A percentile compares a stretch with the other conserved stretches of the same genome.
Evolutionary conservation across 2,888 invertebrate genomes (phyloP).

Genomic region (Clostera curtula): DNA sequence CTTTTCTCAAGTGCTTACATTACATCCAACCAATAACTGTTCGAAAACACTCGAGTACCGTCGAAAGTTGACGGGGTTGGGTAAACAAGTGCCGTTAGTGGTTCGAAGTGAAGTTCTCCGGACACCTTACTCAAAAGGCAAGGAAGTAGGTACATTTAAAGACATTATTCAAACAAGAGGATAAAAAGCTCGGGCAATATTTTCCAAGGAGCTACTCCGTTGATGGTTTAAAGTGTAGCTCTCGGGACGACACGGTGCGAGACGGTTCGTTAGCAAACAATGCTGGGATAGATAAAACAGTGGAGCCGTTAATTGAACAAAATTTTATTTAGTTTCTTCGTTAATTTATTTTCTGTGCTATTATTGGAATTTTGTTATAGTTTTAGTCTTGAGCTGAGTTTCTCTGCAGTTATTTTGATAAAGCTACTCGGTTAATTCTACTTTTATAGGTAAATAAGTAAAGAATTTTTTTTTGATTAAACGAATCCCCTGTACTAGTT

Average conservation of each 20-base stretch:
- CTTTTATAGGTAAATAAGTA: no score
- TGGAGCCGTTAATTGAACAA: conserved; percentile 29
- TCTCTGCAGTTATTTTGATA: no score
- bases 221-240: conserved; percentile 73
- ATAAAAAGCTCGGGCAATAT: conserved; percentile 73
- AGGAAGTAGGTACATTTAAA: conserved; percentile 67
- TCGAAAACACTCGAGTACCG: conserved; percentile 59
- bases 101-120: conserved; percentile 61
- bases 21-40: conserved; percentile 61
- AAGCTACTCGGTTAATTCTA: no score
- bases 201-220: conserved; percentile 65
- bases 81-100: conserved; percentile 70
- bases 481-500: no score
- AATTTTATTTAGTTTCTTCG: conserved; percentile 4
- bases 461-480: no score
- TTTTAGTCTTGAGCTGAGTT: no score
- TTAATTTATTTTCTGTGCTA: conserved; percentile 2
- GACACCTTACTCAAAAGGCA: conserved; percentile 68
- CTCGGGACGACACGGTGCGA: conserved; percentile 53
- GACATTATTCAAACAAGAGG: conserved; percentile 73
- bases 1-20: conserved; percentile 62
- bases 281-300: conserved; percentile 33
- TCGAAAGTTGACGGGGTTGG: conserved; percentile 62
- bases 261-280: conserved; percentile 73
- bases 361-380: no score